Conservation (phyloP, 2,797 vertebrate genomes). For the Nyctalus aviator region DNA sequence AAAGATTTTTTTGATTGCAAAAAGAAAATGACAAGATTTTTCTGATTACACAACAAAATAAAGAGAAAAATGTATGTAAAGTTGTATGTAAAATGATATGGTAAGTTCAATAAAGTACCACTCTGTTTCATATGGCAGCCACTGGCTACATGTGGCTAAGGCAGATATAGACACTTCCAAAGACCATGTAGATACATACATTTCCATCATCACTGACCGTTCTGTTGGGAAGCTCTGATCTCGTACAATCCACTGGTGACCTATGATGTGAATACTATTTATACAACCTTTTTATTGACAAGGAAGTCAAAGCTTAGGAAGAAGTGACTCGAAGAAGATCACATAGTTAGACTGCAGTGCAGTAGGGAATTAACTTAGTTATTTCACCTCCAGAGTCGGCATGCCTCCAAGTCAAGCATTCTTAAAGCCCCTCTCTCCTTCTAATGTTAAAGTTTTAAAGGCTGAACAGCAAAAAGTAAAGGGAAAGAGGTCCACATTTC, state of each 20-base stretch:
- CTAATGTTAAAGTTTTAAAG: background rate
- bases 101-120: background rate
- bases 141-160: background rate
- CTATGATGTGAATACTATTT: background rate
- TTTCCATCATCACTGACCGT: background rate
- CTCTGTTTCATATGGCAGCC: background rate
- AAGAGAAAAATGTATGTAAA: background rate
- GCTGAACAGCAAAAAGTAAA: background rate
- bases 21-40: conserved; percentile 35
- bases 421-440: background rate
- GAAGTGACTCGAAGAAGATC: background rate
- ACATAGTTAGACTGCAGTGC: background rate
- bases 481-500: background rate
- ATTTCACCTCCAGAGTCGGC: background rate
- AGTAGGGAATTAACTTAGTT: background rate
- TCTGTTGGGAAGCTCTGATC: background rate
- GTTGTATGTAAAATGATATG: background rate
- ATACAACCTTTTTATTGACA: background rate
- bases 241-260: background rate
- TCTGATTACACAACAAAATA: conserved; percentile 23
- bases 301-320: background rate
- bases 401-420: background rate
- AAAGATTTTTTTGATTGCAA: background rate
- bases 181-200: background rate
- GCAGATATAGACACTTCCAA: background rate